Evolutionary conservation across 2,888 invertebrate species (phyloP), one percentile per base, ranked within the genome.

Genomic region (Hyles lineata): DNA sequence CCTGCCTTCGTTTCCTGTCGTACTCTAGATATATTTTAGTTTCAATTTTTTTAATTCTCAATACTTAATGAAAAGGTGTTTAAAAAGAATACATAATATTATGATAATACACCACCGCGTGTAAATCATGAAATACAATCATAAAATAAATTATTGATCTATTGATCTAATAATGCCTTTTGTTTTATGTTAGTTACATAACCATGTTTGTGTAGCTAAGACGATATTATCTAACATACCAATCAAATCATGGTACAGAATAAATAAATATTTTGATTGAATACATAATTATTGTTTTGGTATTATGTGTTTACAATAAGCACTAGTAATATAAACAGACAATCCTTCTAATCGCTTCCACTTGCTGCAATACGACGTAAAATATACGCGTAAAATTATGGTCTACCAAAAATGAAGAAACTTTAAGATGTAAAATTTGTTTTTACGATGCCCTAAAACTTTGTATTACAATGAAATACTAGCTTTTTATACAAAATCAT

Each of bases 341-440:
- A 23, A 67, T 43, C 23, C 17, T 23, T 67, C 9, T 67, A 67
- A 21, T 67, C 21, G 1, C 19, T 67, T 50, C 50, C 55, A 19
- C 35, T 58, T 58, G 32, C 55, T 58, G 55, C 58, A 67, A 43
- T 23, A 25, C 70, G 52, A 73, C 70, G 73, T 76, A 71, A 71
- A 77, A 78, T 75, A 72, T 72, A 77, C 73, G 75, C 74, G 79
- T 76, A 78, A 78, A 82, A 83, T 67, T 80, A 82, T 76, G 79
- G 76, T 76, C 76, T 72, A 75, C 77, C 76, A 77, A 78, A 82
- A 81, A 87, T 87, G 81, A 86, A 79, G 77, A 82, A 87, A 86
- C 76, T 87, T 86, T 78, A 72, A 32, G 78, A 72, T 78, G 73
- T 83, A 82, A 87, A 83, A 83, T 81, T 81, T 58, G 76, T 76